phyloP scores from a whole-genome alignment of 2,888 invertebrate genomes.

The Leptopilina drosophilae region DNA sequence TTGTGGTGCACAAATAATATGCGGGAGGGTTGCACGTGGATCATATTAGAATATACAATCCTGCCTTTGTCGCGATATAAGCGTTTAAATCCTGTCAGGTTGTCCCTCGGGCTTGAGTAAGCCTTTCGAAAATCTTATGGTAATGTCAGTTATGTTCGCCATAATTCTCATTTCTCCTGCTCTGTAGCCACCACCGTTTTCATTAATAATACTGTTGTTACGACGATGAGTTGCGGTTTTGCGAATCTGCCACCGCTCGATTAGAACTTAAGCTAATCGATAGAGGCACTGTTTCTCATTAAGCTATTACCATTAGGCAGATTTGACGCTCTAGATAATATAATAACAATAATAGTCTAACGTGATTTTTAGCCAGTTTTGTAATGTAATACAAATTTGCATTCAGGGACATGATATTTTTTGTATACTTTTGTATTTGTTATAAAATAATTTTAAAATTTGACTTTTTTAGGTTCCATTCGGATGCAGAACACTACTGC shows the following conservation, averaged over 20 bases:
- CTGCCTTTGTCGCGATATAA: constrained; percentile 45
- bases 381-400: no score
- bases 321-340: constrained; percentile 27
- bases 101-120: constrained; percentile 51
- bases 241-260: constrained; percentile 29
- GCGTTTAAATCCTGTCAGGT: constrained; percentile 46
- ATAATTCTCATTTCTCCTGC: constrained; percentile 16
- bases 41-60: constrained; percentile 29
- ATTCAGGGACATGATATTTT: no score
- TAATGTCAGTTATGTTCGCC: constrained; percentile 47
- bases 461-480: no score
- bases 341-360: constrained; percentile 1
- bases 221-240: constrained; percentile 28
- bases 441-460: no score
- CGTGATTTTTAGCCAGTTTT: constrained; percentile 9
- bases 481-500: no score
- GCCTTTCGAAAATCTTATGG: constrained; percentile 55
- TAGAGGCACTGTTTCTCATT: constrained; percentile 35
- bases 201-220: constrained; percentile 39
- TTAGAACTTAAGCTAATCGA: constrained; percentile 40
- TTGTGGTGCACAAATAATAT: neutral
- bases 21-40: constrained; percentile 3
- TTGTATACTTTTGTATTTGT: no score
- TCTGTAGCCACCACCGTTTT: constrained; percentile 35
- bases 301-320: constrained; percentile 20